phyloP scores from a whole-genome alignment of 2,888 invertebrate genomes.

The Hetaerina titia region DNA sequence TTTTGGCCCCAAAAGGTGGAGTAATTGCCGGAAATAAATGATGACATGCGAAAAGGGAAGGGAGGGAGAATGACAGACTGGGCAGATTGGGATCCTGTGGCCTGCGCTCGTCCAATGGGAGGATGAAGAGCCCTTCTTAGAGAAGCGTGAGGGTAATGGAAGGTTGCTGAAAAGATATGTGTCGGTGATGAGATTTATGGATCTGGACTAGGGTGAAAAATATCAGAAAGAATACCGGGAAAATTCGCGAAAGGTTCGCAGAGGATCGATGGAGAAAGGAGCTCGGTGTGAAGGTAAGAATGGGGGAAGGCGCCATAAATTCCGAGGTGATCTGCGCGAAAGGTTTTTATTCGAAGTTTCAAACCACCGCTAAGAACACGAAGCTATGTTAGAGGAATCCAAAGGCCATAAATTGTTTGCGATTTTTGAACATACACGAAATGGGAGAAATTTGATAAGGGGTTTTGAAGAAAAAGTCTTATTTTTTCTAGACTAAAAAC shows the following conservation, averaged over 20 bases:
- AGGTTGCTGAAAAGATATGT: background rate
- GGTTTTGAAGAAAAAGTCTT: background rate
- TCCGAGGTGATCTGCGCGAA: background rate
- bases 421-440: background rate
- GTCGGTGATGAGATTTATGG: constrained; percentile 22
- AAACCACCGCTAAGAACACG: background rate
- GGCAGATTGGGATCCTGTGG: background rate
- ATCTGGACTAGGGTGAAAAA: background rate
- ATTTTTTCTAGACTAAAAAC: no score
- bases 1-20: background rate
- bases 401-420: background rate
- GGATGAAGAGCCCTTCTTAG: background rate
- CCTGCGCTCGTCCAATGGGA: background rate
- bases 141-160: background rate
- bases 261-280: background rate
- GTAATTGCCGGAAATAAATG: background rate
- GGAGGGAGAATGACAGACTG: background rate
- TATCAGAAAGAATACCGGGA: background rate
- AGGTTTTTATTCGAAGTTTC: background rate
- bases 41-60: background rate
- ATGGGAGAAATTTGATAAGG: background rate
- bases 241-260: background rate
- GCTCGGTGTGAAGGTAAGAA: background rate
- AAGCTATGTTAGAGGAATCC: background rate
- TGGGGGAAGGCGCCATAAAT: background rate